phyloP scores from a whole-genome alignment of 2,113 vertebrate genomes.

The Apus apus region DNA sequence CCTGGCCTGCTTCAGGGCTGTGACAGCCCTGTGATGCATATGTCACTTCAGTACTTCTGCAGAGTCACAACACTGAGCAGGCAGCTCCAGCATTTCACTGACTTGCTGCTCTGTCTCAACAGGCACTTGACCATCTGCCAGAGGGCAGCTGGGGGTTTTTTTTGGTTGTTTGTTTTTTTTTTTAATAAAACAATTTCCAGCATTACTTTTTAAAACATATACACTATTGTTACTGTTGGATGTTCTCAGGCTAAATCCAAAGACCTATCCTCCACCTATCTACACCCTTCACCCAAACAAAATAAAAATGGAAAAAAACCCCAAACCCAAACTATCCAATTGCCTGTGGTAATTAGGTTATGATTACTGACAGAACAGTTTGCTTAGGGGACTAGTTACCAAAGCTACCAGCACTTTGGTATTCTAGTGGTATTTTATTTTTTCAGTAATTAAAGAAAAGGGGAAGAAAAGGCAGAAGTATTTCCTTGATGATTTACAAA shows the following conservation, averaged over 20 bases:
- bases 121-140: slow-evolving; percentile 67
- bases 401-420: slow-evolving; percentile 56
- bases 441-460: slow-evolving; percentile 40
- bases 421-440: slow-evolving; percentile 63
- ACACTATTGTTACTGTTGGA: slow-evolving; percentile 21
- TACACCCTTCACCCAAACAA: not conserved
- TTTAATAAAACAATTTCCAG: not conserved
- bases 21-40: slow-evolving; percentile 83
- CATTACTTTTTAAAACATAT: not conserved
- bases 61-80: slow-evolving; percentile 71
- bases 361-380: slow-evolving; percentile 59
- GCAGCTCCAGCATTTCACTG: slow-evolving; percentile 44
- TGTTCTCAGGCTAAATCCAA: not conserved
- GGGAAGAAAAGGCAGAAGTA: slow-evolving; percentile 28
- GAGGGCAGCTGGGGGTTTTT: not conserved
- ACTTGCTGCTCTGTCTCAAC: slow-evolving; percentile 65
- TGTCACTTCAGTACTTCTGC: slow-evolving; percentile 80
- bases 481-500: slow-evolving; percentile 59
- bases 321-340: not conserved
- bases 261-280: not conserved
- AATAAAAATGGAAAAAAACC: not conserved
- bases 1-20: slow-evolving; percentile 70
- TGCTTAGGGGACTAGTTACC: slow-evolving; percentile 68
- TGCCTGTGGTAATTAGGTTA: slow-evolving; percentile 61
- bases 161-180: not conserved